Percentiles rank a stretch among this genome's conserved stretches.
These are phyloP conservation scores for Odontamblyopus rebecca DNA, from an alignment of 2,797 vertebrate genomes.

Conservation along the genomic window DNA sequence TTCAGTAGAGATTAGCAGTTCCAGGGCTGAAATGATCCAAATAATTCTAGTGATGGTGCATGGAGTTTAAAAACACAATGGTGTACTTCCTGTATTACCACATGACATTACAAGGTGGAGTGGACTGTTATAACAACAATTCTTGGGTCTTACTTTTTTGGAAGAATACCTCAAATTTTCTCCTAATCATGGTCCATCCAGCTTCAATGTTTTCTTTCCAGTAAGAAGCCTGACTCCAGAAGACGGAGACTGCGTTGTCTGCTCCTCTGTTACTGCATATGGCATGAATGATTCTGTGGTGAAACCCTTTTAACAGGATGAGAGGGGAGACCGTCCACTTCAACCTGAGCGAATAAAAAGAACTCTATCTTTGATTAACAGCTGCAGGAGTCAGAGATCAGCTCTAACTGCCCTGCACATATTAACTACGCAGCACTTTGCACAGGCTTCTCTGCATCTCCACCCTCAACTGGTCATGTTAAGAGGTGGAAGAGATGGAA, in stretches of 20 bases:
- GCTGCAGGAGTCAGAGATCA: conserved; percentile 40
- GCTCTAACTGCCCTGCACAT: conserved; percentile 36
- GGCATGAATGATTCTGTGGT: conserved; percentile 14
- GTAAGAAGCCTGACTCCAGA: background rate
- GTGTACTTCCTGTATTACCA: too few species aligned
- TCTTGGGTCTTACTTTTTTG: too few species aligned
- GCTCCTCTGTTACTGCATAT: conserved; percentile 6
- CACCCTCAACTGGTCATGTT: conserved; percentile 24
- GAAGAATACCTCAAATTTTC: too few species aligned
- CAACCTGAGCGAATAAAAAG: conserved; percentile 36
- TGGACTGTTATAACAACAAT: too few species aligned
- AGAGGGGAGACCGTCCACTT: conserved; percentile 6
- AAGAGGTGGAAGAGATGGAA: conserved; percentile 7
- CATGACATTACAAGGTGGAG: too few species aligned
- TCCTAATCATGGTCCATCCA: too few species aligned
- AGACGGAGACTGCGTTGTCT: background rate
- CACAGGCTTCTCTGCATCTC: conserved; percentile 41
- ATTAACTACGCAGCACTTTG: conserved; percentile 36
- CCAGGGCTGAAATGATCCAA: too few species aligned
- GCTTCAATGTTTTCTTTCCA: too few species aligned
- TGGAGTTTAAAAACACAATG: too few species aligned
- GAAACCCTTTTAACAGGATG: conserved; percentile 31
- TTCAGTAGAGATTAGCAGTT: too few species aligned
- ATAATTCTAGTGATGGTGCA: too few species aligned
- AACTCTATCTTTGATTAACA: conserved; percentile 49